A percentile compares a stretch with the other conserved stretches of the same genome.
These are phyloP conservation scores for Araneus ventricosus DNA, from an alignment of 1,140 invertebrate species.

Conservation along the genomic window DNA sequence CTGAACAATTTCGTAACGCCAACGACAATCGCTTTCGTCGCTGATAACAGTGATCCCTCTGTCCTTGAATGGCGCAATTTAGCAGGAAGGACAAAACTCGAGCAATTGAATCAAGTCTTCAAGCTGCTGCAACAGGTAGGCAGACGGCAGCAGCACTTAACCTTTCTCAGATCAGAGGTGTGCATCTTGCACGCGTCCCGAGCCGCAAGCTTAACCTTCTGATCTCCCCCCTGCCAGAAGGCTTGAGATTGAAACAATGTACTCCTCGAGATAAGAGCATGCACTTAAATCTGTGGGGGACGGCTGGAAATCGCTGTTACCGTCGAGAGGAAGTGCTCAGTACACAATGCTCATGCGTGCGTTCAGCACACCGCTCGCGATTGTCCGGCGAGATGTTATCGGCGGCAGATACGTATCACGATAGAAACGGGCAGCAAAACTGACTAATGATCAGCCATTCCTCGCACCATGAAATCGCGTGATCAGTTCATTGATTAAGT, in stretches of 20 bases:
- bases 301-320: background rate
- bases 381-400: conserved; percentile 34
- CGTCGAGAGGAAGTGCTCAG: conserved; percentile 21
- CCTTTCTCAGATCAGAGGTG: background rate
- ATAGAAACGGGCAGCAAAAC: conserved; percentile 2
- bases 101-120: conserved; percentile 15
- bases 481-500: background rate
- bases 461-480: conserved; percentile 20
- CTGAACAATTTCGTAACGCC: background rate
- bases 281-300: background rate
- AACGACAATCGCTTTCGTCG: background rate
- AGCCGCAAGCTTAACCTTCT: conserved; percentile 46
- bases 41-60: background rate
- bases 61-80: conserved; percentile 20
- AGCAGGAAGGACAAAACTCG: conserved; percentile 22
- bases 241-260: conserved; percentile 58
- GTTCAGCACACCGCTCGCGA: background rate
- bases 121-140: background rate
- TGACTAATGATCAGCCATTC: conserved; percentile 41
- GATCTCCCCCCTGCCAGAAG: background rate
- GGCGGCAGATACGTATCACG: background rate
- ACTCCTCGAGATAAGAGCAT: conserved; percentile 40
- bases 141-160: conserved; percentile 25
- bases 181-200: conserved; percentile 29
- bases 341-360: conserved; percentile 64